These are phyloP conservation scores for Poecilia wingei DNA, from an alignment of 2,797 vertebrate species.

Conservation along the genomic window DNA sequence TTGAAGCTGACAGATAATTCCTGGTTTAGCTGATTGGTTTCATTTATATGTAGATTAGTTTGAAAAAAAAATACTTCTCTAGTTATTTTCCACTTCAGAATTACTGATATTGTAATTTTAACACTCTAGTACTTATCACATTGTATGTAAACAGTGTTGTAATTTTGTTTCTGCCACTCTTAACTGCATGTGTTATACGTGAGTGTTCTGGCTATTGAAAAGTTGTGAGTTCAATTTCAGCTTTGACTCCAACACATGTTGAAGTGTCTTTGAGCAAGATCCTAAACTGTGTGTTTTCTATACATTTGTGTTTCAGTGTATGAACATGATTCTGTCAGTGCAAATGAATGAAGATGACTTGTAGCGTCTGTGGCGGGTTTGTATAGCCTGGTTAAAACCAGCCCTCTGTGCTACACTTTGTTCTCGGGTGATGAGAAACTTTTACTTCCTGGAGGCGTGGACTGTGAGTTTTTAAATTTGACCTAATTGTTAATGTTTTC, in stretches of 20 bases:
- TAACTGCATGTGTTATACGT: background rate
- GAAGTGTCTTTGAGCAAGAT: background rate
- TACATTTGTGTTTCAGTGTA: background rate
- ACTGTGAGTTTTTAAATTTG: too few relatives aligned
- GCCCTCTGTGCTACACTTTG: too few relatives aligned
- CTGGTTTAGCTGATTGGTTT: slow-evolving; percentile 44
- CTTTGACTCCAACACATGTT: background rate
- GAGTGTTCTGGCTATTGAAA: background rate
- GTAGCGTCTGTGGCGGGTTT: background rate
- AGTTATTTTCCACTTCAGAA: slow-evolving; percentile 18
- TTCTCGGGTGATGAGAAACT: too few relatives aligned
- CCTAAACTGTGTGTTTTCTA: background rate
- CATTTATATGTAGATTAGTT: slow-evolving; percentile 43
- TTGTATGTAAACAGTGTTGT: background rate
- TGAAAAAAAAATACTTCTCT: slow-evolving; percentile 19
- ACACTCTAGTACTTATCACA: background rate
- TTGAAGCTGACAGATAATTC: slow-evolving; percentile 42
- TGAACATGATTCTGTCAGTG: background rate
- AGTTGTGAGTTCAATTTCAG: background rate
- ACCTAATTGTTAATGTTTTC: too few relatives aligned
- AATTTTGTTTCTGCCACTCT: background rate
- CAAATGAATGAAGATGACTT: background rate
- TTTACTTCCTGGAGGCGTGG: too few relatives aligned
- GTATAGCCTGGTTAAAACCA: background rate
- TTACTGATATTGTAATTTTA: slow-evolving; percentile 9